Evolutionary conservation across 2,888 invertebrate genomes (phyloP).

Genomic region (Papilio protenor): DNA sequence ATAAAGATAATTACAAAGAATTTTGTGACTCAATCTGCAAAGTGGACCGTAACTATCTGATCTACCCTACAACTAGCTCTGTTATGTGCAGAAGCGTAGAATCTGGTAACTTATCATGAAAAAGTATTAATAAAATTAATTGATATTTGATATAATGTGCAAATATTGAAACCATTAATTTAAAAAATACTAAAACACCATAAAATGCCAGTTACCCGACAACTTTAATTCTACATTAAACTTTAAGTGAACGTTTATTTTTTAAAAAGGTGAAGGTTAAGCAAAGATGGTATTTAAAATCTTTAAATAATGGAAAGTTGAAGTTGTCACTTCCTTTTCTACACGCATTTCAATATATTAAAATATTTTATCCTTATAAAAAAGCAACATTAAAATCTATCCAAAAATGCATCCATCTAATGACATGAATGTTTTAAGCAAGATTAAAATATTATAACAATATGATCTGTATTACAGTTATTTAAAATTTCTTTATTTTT

Average conservation of each 20-base stretch:
- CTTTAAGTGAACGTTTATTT: neutral
- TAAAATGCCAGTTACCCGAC: neutral
- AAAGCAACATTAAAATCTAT: neutral
- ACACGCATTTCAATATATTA: neutral
- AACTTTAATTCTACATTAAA: neutral
- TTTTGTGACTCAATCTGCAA: no score
- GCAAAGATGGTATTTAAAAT: conserved; percentile 3
- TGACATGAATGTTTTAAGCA: neutral
- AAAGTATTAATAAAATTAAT: neutral
- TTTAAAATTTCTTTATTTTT: no score
- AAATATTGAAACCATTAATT: neutral
- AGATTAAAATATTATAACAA: neutral
- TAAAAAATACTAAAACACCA: neutral
- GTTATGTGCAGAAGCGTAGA: neutral
- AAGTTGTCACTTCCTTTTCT: neutral
- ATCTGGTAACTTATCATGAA: neutral
- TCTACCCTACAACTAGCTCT: neutral
- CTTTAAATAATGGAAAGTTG: neutral
- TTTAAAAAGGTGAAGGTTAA: neutral
- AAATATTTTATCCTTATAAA: neutral
- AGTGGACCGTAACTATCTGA: no score
- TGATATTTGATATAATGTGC: neutral
- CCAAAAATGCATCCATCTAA: no score
- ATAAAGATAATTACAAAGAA: no score
- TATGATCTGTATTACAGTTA: no score